Base-by-base conservation (phyloP, 2,113 vertebrate species). In the Callipepla squamata region DNA sequence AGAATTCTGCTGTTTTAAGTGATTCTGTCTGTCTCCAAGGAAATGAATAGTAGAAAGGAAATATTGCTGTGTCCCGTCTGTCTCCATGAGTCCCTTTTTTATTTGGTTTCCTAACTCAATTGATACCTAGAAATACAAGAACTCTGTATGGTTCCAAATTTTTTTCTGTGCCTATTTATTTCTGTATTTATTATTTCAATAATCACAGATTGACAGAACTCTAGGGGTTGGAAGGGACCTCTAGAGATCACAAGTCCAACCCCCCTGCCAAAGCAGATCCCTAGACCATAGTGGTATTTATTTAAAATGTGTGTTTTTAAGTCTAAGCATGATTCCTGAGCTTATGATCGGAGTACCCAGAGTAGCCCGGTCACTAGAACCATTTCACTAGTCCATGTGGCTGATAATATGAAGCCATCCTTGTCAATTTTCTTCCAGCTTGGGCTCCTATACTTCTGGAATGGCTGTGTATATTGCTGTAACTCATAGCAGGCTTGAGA, bases 21-120 rank as follows among this genome's bases (percentile, higher is more conserved):
- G 20, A 17, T 73, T 73, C 22, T 91, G 38, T 66, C 87, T 85
- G 82, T 93, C 63, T 94, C 81, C 10, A 72, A 82, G 70, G n/a
- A 76, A 87, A 68, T 40, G 32, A 61, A 0, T 65, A 72, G 7
- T 7, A 76, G 57, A 57, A 91, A 72, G 81, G 40, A 93, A 85
- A 34, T 89, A 87, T 2, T 89, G 6, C 32, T 67, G 25, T 66
- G 38, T 72, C 51, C 7, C 58, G 78, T 47, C 32, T 70, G 21
- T 78, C 57, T 55, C 12, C 16, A 17, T 81, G 79, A 85, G 67
- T n/a, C 28, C 68, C 36, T 7, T 48, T 7, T 34, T 17, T 4
- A 5, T 32, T 6, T 47, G 13, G 85, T 76, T 85, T 80, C 8
- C 6, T 55, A 61, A 12, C 28, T 93, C 47, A 9, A 1, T 59